Conservation (phyloP, 2,888 invertebrate genomes). For the Lypha dubia region DNA sequence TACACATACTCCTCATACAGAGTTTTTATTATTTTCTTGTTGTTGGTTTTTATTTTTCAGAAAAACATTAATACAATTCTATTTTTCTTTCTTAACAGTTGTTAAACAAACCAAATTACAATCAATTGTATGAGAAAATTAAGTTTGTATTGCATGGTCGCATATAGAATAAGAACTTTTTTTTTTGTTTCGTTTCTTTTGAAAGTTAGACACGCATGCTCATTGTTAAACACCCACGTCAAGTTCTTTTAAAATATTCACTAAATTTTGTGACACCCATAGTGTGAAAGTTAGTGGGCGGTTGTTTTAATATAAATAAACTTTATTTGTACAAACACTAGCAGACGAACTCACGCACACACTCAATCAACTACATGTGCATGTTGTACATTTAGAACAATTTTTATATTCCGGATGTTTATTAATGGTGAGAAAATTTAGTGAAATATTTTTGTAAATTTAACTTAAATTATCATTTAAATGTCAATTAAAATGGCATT, state of each 20-base stretch:
- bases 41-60: slow-evolving; percentile 38
- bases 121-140: slow-evolving; percentile 66
- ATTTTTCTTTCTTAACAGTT: slow-evolving; percentile 63
- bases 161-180: slow-evolving; percentile 5
- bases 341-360: neutral
- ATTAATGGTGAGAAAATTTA: slow-evolving; percentile 51
- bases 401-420: slow-evolving; percentile 32
- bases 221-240: slow-evolving; percentile 62
- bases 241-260: slow-evolving; percentile 60
- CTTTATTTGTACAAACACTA: slow-evolving; percentile 14
- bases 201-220: slow-evolving; percentile 62
- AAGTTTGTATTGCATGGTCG: slow-evolving; percentile 9
- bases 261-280: slow-evolving; percentile 61
- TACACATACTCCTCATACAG: neutral
- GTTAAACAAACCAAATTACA: slow-evolving; percentile 72
- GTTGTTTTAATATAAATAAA: slow-evolving; percentile 56
- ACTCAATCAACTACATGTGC: neutral
- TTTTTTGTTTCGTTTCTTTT: slow-evolving; percentile 1
- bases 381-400: neutral
- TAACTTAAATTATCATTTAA: slow-evolving; percentile 48
- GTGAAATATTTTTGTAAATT: slow-evolving; percentile 25
- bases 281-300: slow-evolving; percentile 63
- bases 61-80: slow-evolving; percentile 58
- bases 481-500: slow-evolving; percentile 30
- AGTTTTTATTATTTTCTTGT: slow-evolving; percentile 14